Base-by-base conservation (phyloP, 64 coral and sea anemone genomes). In the Montipora capricornis region DNA sequence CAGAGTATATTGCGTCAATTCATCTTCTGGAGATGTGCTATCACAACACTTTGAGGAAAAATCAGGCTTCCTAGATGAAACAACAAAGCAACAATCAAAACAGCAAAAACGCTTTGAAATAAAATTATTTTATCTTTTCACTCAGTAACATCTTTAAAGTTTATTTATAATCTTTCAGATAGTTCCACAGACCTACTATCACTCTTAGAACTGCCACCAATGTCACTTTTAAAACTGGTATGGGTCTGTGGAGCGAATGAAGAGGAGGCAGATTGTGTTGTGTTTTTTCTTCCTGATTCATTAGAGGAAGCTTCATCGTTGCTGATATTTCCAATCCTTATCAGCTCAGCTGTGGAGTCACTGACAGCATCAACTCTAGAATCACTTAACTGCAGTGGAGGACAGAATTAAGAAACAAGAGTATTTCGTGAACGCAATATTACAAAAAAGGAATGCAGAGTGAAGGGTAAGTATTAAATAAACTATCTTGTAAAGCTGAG, bases 281-380 rank as follows among this genome's bases (percentile, higher is more conserved):
- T 64, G 2, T 83, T 57, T 61, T 69, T 51, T 24, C 55, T 75
- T 79, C 81, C 73, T 37, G 24, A 47, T 37, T 47, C 49, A 14
- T 46, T 91, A 29, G 74, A 87, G 47, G 51, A 66, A 8, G 73
- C 44, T 82, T 89, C 71, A 45, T 73, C 46, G 4, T 44, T 84
- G 47, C 47, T 89, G 22, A 55, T 92, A 20, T 95, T 89, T 4
- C 89, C 96, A 84, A 98, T 93, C 29, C 82, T 94, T 26, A 98
- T 98, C 52, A 98, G 67, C 64, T 95, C 93, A 78, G 80, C 82
- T 49, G 96, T 98, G 15, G 96, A 98, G 81, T 98, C 96, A 85
- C 93, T 95, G 7, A 98, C 89, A 73, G 9, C 19, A 13, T 17
- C 80, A 29, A 29, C 66, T 47, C 47, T 73, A 17, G 62, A 69